phyloP scores from a whole-genome alignment of 2,888 invertebrate genomes.

The Chaitophorus viminalis region DNA sequence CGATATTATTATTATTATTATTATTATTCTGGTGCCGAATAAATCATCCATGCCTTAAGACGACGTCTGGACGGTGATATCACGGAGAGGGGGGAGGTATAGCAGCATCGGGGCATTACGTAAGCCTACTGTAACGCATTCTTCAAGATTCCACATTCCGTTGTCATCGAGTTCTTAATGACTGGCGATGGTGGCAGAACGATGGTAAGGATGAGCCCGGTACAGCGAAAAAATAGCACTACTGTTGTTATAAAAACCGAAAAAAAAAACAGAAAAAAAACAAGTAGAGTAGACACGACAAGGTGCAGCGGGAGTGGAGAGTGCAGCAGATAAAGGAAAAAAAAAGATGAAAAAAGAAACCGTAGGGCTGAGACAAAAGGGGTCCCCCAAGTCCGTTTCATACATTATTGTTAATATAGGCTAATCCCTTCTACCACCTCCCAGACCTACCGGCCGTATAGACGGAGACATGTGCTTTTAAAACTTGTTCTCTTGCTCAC shows the following conservation, averaged over 20 bases:
- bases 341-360: constrained; percentile 28
- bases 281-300: background rate
- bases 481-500: constrained; percentile 42
- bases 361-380: constrained; percentile 61
- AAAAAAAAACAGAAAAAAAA: background rate
- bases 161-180: constrained; percentile 54
- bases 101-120: background rate
- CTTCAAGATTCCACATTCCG: constrained; percentile 56
- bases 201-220: background rate
- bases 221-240: background rate
- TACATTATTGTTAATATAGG: constrained; percentile 62
- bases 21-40: constrained; percentile 39
- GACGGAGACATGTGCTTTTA: constrained; percentile 61
- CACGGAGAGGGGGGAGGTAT: background rate
- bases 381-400: constrained; percentile 60
- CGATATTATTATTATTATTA: constrained; percentile 53
- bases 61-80: background rate
- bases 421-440: constrained; percentile 44
- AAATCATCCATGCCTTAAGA: constrained; percentile 45
- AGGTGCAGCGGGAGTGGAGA: background rate
- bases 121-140: constrained; percentile 30
- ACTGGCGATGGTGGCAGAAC: constrained; percentile 1
- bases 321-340: background rate
- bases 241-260: constrained; percentile 41
- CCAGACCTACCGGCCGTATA: constrained; percentile 18